Percentiles rank a stretch among this genome's conserved stretches.
Conservation (phyloP, 2,797 vertebrate species). For the Falco peregrinus region DNA sequence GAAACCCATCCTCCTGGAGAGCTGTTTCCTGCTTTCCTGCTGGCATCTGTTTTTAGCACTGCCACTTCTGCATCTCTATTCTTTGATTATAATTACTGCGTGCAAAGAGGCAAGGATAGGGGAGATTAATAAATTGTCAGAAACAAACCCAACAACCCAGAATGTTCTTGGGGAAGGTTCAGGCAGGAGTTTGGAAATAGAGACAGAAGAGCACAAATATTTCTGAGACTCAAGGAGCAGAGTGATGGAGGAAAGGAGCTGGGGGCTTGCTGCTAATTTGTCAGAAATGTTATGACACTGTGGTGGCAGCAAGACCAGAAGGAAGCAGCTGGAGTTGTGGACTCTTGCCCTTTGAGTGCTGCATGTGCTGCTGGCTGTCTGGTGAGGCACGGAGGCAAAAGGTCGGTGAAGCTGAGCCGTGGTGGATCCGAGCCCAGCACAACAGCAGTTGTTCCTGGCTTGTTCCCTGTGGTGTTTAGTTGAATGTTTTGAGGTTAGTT, state of each 20-base stretch:
- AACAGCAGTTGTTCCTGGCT: background rate
- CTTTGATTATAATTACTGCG: constrained; percentile 51
- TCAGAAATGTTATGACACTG: constrained; percentile 35
- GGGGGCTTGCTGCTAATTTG: background rate
- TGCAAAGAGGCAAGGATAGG: background rate
- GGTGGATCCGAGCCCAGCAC: constrained; percentile 19
- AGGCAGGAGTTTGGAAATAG: constrained; percentile 19
- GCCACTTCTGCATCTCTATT: constrained; percentile 4
- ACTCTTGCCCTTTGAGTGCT: background rate
- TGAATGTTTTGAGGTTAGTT: background rate
- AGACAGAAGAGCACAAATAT: background rate
- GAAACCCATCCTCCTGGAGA: constrained; percentile 40
- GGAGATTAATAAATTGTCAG: constrained; percentile 30
- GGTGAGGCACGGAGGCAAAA: background rate
- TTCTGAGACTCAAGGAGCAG: background rate
- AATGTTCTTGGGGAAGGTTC: background rate
- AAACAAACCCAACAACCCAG: background rate
- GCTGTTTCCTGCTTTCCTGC: constrained; percentile 44
- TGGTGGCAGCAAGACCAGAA: constrained; percentile 44
- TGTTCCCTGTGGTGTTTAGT: background rate
- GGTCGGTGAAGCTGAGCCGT: fast-evolving
- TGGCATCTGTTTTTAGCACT: constrained; percentile 61
- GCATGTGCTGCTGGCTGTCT: background rate
- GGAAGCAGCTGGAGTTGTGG: constrained; percentile 48
- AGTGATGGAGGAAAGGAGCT: background rate